Evolutionary conservation across 2,888 invertebrate species (phyloP).

Genomic region (Ormyrus thymus): DNA sequence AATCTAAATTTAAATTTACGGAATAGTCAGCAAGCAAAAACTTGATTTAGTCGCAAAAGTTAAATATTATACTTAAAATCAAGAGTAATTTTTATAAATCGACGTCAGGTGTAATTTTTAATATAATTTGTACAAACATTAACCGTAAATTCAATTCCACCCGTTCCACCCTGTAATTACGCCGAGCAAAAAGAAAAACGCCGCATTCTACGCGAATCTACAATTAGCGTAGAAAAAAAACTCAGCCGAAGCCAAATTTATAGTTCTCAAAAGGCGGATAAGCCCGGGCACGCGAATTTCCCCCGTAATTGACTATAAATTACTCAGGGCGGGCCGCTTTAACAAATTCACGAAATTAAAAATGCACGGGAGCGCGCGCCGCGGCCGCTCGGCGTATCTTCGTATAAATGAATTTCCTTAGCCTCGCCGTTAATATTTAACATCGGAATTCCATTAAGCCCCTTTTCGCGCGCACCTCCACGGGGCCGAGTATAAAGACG

Average conservation of each 20-base stretch:
- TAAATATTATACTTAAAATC: no score
- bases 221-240: no score
- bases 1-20: no score
- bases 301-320: constrained; percentile 29
- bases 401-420: constrained; percentile 22
- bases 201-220: no score
- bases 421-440: constrained; percentile 20
- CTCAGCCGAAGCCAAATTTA: constrained; percentile 2
- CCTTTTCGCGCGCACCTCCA: neutral
- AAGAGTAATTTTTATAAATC: no score
- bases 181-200: neutral
- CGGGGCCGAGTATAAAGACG: no score
- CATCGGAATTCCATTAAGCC: constrained; percentile 31
- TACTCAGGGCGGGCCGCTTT: neutral
- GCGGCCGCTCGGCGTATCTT: neutral
- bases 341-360: constrained; percentile 19
- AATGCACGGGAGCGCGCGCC: neutral
- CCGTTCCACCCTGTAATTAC: neutral
- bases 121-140: neutral
- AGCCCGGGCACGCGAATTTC: neutral
- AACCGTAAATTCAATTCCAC: neutral
- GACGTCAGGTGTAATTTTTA: no score
- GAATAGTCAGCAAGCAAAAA: no score
- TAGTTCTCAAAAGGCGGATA: neutral
- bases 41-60: no score